These are phyloP conservation scores for Odontophorus gujanensis DNA, from an alignment of 2,113 vertebrate species.

Conservation along the genomic window DNA sequence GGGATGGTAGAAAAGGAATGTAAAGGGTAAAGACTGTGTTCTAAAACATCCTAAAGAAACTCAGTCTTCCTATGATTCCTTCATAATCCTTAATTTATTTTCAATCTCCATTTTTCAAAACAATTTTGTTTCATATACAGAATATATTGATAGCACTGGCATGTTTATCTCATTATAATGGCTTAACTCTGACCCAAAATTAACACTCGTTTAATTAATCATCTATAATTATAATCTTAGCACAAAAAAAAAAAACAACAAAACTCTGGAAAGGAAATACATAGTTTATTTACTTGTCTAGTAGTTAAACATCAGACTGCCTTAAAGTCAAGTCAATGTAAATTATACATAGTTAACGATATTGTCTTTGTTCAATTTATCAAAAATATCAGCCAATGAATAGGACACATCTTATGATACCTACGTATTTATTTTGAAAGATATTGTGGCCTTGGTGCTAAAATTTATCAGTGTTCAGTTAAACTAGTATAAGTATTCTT, in stretches of 20 bases:
- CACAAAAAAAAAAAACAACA: background rate
- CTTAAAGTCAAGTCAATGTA: background rate
- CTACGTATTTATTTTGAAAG: background rate
- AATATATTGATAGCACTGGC: background rate
- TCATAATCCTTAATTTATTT: background rate
- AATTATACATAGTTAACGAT: background rate
- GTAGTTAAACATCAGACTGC: background rate
- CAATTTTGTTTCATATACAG: background rate
- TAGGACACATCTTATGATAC: background rate
- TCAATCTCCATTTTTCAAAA: background rate
- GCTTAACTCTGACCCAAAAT: background rate
- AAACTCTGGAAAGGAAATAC: background rate
- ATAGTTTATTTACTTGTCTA: background rate
- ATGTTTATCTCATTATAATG: background rate
- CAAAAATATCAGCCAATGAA: background rate
- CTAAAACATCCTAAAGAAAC: background rate
- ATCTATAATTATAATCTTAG: background rate
- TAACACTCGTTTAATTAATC: background rate
- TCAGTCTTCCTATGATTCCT: rapidly evolving
- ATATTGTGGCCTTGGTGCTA: background rate
- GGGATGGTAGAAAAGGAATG: background rate
- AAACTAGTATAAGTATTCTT: background rate
- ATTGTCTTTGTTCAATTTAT: background rate
- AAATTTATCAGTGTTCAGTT: background rate
- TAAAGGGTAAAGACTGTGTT: background rate